A percentile compares a stretch with the other conserved stretches of the same genome.
These are phyloP conservation scores for Chiropotes sagulatus DNA, from an alignment of 2,797 vertebrate genomes.

Conservation along the genomic window DNA sequence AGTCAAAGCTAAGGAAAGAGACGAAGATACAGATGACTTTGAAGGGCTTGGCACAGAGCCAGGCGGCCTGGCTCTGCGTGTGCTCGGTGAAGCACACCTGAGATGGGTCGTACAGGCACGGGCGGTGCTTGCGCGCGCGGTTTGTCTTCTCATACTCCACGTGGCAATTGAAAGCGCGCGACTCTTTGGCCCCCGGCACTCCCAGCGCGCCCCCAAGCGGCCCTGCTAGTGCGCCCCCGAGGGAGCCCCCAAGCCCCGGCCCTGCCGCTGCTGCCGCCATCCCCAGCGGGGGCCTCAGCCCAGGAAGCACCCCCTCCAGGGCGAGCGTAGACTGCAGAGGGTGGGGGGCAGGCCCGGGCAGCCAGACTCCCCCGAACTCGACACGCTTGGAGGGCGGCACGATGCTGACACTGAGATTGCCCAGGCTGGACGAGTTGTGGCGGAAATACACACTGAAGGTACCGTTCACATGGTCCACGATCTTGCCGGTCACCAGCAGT, in stretches of 20 bases:
- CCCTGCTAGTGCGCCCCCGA: slow-evolving; percentile 62
- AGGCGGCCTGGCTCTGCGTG: slow-evolving; percentile 96
- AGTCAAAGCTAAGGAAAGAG: slow-evolving; percentile 98
- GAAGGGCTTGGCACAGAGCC: slow-evolving; percentile 98
- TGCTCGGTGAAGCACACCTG: slow-evolving; percentile 98
- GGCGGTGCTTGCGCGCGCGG: slow-evolving; percentile 95
- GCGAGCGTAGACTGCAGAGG: slow-evolving; percentile 90
- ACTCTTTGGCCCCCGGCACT: slow-evolving; percentile 88
- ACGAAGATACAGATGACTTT: slow-evolving; percentile 99
- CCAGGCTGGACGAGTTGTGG: slow-evolving; percentile 97
- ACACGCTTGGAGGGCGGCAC: slow-evolving; percentile 96
- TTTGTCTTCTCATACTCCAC: slow-evolving; percentile 98
- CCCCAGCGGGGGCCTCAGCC: slow-evolving; percentile 65
- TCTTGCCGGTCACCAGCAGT: slow-evolving; percentile 96
- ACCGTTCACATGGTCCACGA: slow-evolving; percentile 97
- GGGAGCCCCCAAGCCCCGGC: slow-evolving; percentile 31
- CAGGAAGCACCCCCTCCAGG: slow-evolving; percentile 71
- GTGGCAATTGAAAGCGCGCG: slow-evolving; percentile 95
- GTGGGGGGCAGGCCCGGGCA: slow-evolving; percentile 84
- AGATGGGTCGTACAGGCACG: slow-evolving; percentile 96
- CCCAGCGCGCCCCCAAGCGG: slow-evolving; percentile 67
- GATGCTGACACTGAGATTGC: slow-evolving; percentile 97
- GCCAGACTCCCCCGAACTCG: slow-evolving; percentile 92
- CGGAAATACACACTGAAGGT: slow-evolving; percentile 98
- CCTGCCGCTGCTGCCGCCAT: slow-evolving; percentile 42